Percentiles rank a stretch among this genome's conserved stretches.
Evolutionary conservation across 2,113 vertebrate genomes (phyloP).

Genomic region (Phyllostomus hastatus): DNA sequence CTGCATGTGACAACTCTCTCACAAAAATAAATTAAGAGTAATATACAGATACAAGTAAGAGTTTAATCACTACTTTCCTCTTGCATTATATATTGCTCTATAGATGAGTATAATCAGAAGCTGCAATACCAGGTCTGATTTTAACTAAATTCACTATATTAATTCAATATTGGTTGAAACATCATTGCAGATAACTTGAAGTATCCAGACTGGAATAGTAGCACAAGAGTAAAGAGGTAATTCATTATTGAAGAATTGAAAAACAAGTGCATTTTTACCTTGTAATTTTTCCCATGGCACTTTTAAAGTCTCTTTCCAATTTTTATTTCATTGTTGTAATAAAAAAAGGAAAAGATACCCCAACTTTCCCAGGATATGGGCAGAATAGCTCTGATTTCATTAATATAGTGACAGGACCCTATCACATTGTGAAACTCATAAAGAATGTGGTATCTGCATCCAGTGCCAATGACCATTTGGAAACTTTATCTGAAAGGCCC

Average conservation of each 20-base stretch:
- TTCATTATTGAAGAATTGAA: neutral
- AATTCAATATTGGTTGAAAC: neutral
- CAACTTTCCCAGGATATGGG: neutral
- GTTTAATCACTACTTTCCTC: neutral
- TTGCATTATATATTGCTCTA: neutral
- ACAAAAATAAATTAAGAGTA: neutral
- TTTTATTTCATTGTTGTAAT: neutral
- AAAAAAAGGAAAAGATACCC: neutral
- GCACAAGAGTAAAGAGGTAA: neutral
- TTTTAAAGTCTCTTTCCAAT: constrained; percentile 21
- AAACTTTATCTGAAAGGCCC: constrained; percentile 41
- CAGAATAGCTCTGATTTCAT: constrained; percentile 25
- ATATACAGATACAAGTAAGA: neutral
- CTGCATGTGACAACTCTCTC: neutral
- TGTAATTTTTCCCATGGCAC: neutral
- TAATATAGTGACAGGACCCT: constrained; percentile 31
- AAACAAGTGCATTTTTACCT: neutral
- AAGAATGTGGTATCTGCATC: constrained; percentile 23
- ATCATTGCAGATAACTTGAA: neutral
- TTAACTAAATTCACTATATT: neutral
- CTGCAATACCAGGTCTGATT: neutral
- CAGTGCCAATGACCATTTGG: neutral
- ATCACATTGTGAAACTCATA: neutral
- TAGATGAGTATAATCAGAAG: neutral
- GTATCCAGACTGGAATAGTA: neutral